Evolutionary conservation across 2,888 invertebrate species (phyloP), one percentile per base, ranked within the genome.

Genomic region (Lottia scabra): DNA sequence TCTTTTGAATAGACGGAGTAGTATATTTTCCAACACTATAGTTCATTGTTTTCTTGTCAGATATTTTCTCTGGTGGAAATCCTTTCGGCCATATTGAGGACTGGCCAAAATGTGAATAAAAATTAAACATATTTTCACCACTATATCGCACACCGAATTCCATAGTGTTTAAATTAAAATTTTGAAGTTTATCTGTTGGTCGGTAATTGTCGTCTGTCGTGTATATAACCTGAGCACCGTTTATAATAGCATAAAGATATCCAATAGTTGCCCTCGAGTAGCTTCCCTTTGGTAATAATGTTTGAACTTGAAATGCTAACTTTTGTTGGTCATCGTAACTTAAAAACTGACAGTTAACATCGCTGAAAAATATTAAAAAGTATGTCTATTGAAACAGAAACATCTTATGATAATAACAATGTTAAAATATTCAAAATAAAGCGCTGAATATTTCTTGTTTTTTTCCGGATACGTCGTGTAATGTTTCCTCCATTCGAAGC

Each of bases 1-100:
- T 81, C 71, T 85, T 85, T 65, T 85, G 84, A 16, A 85, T 78
- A 26, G 75, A 70, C 0, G 84, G 84, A 4, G 80, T 76, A 15
- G 48, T 43, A 43, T 26, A 62, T 4, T 65, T 45, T 26, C 73
- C 74, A 12, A 78, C 67, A 8, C 65, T 48, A 46, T 81, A 78
- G 26, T 72, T 45, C 13, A 67, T 15, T 6, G 46, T 15, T 8
- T 6, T 44, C n/a, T 63, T 2, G 23, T 56, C 19, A 12, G 19
- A 19, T 10, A 56, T 56, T 56, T 56, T 56, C 19, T 56, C 56
- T 13, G 23, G 8, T n/a, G 56, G 56, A 13, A 23, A 56, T 23
- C 56, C 56, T 56, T 23, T 23, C 12, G 56, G 56, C 56, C 56
- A 56, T 23, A 56, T 10, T 23, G 56, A 56, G 19, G 56, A 23